Conservation (phyloP, 2,113 vertebrate species). For the Nyctereutes procyonoides region DNA sequence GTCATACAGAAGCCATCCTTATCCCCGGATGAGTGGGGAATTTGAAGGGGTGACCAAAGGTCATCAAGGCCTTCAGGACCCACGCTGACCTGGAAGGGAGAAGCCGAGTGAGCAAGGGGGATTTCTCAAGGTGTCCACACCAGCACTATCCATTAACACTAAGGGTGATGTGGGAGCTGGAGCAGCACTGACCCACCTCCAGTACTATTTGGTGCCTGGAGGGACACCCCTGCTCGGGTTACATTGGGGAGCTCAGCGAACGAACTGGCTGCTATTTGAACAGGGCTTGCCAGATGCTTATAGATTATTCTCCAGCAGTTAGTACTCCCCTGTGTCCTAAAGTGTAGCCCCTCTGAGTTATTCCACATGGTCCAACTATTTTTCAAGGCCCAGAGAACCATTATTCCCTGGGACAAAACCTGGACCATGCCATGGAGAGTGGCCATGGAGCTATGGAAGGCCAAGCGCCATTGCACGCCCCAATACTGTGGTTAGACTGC, state of each 20-base stretch:
- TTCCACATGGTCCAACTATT: background rate
- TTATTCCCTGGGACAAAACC: background rate
- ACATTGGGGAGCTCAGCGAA: background rate
- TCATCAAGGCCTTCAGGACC: fast-evolving
- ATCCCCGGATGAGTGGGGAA: background rate
- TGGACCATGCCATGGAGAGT: too few species aligned
- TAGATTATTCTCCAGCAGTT: background rate
- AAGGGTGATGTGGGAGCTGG: too few species aligned
- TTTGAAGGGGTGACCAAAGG: background rate
- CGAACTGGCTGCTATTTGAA: background rate
- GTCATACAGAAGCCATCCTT: background rate
- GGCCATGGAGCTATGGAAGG: background rate
- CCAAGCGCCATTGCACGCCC: fast-evolving
- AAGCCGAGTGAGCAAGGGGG: background rate
- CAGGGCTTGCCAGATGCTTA: background rate
- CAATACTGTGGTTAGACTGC: fast-evolving
- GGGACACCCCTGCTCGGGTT: fast-evolving
- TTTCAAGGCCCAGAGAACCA: background rate
- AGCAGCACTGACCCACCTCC: background rate
- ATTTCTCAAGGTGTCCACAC: background rate
- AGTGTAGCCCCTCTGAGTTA: background rate
- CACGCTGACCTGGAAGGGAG: background rate
- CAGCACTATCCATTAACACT: too few species aligned
- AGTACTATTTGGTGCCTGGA: fast-evolving
- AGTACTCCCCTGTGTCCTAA: background rate